Evolutionary conservation across 2,888 invertebrate species (phyloP).

Genomic region (Pristionchus mayeri): DNA sequence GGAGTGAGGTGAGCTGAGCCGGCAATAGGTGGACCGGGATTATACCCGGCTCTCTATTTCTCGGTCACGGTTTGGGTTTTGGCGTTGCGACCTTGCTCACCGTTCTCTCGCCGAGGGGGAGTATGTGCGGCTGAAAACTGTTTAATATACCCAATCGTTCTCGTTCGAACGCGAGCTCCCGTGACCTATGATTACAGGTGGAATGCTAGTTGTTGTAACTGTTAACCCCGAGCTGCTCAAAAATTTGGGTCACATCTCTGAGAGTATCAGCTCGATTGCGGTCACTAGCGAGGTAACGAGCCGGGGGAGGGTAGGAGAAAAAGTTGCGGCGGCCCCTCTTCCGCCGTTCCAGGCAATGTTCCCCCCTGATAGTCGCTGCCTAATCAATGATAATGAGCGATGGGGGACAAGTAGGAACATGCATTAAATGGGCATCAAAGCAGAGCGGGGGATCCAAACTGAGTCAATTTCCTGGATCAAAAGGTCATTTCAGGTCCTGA

Average conservation of each 20-base stretch:
- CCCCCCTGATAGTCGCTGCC: neutral
- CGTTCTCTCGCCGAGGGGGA: neutral
- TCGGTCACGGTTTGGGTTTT: neutral
- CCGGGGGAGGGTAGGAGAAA: neutral
- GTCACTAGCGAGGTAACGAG: neutral
- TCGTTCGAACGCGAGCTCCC: conserved; percentile 10
- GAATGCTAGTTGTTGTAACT: conserved; percentile 32
- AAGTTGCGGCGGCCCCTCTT: neutral
- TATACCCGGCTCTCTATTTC: neutral
- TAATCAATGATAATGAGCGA: conserved; percentile 10
- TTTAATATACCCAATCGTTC: neutral
- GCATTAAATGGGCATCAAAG: neutral
- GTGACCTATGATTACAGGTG: conserved; percentile 15
- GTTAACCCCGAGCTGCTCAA: neutral
- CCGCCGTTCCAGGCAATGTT: conserved; percentile 8
- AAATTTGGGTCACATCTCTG: neutral
- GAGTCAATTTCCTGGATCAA: neutral
- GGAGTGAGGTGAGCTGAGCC: conserved; percentile 9
- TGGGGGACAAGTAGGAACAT: neutral
- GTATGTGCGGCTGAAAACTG: neutral
- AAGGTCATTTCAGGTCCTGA: conserved; percentile 42
- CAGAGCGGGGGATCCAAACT: neutral
- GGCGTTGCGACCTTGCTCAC: neutral
- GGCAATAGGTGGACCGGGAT: neutral
- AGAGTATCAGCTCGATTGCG: neutral